Base-by-base conservation (phyloP, 2,113 vertebrate genomes). In the Vanacampus margaritifer region DNA sequence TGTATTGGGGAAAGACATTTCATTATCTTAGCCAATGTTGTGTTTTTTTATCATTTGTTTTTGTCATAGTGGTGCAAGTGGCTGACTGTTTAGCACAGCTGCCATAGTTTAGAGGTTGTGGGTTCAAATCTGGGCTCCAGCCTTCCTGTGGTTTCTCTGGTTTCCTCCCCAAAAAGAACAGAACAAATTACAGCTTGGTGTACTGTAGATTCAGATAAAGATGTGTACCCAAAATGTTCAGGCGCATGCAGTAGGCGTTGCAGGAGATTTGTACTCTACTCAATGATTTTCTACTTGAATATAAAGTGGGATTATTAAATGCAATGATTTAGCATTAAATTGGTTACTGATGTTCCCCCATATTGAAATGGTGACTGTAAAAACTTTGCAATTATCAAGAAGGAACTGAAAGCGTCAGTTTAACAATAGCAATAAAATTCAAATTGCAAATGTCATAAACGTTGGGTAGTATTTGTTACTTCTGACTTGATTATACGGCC, bases 1-100 rank as follows among this genome's bases (percentile, higher is more conserved):
- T 85, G 73, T 78, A 75, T 79, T 48, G 7, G 2, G 14, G 5
- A 3, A 48, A 48, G 46, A 21, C 19, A 48, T 48, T 48, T 46
- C 43, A 6, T 45, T 45, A 14, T 45, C 14, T 45, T 4, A 1
- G 14, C 43, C 43, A 46, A 16, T 16, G 6, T 48, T 48, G 7
- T 48, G 43, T 13, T 16, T 17, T 45, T 45, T 19, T 6, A 46
- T 6, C 2, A 21, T 48, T 48, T 48, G 46, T 21, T 48, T 48
- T 48, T 21, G 46, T 48, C 4, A 39, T 39, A 32, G 28, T 32
- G 28, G 28, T 2, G 4, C 28, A 32, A n/a, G 43, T 46, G 5
- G 43, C 16, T 17, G 6, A 46, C 16, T 46, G 43, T 14, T 14
- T 45, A 17, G 43, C 43, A 16, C 43, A 45, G 14, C 43, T 4